A percentile compares a stretch with the other conserved stretches of the same genome.
Conservation (phyloP, 2,888 invertebrate species). For the Poecilus cupreus region DNA sequence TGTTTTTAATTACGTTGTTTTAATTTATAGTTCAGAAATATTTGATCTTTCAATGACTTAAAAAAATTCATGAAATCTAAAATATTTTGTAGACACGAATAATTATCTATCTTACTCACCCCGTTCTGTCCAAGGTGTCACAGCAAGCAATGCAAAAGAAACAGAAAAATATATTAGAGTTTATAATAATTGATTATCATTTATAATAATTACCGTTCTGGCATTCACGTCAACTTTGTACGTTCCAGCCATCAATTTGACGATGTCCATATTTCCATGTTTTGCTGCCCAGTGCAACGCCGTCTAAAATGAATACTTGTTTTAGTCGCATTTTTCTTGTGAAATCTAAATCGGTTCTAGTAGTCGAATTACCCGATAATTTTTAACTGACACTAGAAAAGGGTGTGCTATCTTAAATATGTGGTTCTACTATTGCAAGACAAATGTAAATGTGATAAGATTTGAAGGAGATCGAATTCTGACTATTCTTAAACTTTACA, state of each 20-base stretch:
- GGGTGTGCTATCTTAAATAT: slow-evolving; percentile 36
- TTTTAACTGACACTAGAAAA: neutral
- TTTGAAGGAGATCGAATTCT: slow-evolving; percentile 28
- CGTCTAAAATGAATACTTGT: slow-evolving; percentile 78
- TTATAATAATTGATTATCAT: slow-evolving; percentile 5
- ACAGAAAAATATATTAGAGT: slow-evolving; percentile 64
- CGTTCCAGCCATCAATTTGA: slow-evolving; percentile 93
- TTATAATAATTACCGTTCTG: slow-evolving; percentile 82
- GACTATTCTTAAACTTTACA: slow-evolving; percentile 24
- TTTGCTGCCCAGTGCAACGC: slow-evolving; percentile 98
- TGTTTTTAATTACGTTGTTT: slow-evolving; percentile 23
- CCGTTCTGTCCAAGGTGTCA: slow-evolving; percentile 73
- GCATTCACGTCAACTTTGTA: slow-evolving; percentile 89
- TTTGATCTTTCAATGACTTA: neutral
- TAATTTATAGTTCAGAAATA: slow-evolving; percentile 32
- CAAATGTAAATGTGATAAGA: slow-evolving; percentile 44
- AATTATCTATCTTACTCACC: slow-evolving; percentile 71
- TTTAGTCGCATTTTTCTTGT: neutral
- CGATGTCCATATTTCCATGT: slow-evolving; percentile 92
- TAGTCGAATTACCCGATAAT: slow-evolving; percentile 38
- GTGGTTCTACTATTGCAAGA: slow-evolving; percentile 37
- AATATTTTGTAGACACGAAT: slow-evolving; percentile 7
- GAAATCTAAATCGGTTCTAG: slow-evolving; percentile 20
- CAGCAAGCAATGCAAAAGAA: slow-evolving; percentile 73
- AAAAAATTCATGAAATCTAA: slow-evolving; percentile 2